Evolutionary conservation across 2,888 invertebrate species (phyloP).

Genomic region (Drosophila histrio): DNA sequence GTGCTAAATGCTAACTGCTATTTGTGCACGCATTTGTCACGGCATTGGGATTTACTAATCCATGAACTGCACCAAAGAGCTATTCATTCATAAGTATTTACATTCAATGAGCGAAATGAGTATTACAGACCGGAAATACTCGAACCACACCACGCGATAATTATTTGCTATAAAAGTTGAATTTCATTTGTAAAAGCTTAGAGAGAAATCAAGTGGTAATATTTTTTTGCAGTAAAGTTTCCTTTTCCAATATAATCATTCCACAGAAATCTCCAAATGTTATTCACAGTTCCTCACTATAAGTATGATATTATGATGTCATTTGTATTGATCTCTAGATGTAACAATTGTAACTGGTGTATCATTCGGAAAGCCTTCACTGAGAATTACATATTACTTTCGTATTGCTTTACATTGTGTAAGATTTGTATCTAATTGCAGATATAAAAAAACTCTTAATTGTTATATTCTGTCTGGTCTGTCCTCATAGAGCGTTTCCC

Average conservation of each 20-base stretch:
- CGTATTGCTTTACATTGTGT: not conserved
- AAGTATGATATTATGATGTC: constrained; percentile 3
- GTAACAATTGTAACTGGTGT: not conserved
- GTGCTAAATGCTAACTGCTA: not conserved
- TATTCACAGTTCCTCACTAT: not conserved
- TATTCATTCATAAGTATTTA: constrained; percentile 9
- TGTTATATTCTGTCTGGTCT: not conserved
- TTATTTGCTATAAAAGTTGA: not conserved
- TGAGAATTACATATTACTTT: not conserved
- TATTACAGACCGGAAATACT: constrained; percentile 9
- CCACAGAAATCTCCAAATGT: not conserved
- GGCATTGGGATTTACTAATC: constrained; percentile 4
- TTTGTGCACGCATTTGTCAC: constrained; percentile 12
- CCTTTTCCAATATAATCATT: too few species aligned
- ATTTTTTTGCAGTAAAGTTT: too few species aligned
- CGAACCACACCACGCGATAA: not conserved
- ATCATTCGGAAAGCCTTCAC: constrained; percentile 8
- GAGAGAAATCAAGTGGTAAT: not conserved
- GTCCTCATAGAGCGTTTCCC: not conserved
- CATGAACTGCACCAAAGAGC: not conserved
- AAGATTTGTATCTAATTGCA: constrained; percentile 9
- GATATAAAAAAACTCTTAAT: not conserved
- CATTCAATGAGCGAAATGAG: not conserved
- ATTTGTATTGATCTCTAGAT: not conserved
- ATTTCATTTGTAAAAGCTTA: not conserved